Evolutionary conservation across 2,797 vertebrate species (phyloP).

Genomic region (Ispidina picta): DNA sequence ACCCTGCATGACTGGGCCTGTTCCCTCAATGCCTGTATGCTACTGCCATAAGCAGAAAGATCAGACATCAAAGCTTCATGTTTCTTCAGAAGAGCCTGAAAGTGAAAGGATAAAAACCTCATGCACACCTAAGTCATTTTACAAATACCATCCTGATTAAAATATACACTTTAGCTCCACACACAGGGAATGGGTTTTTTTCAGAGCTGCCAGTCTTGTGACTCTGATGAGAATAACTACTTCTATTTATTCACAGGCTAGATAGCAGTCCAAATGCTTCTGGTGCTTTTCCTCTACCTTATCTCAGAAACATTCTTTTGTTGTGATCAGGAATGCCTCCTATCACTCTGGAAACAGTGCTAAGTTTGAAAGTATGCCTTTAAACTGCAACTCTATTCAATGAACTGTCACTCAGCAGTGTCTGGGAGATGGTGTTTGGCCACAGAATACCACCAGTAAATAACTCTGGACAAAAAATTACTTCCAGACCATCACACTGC

Average conservation of each 20-base stretch:
- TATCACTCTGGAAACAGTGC: neutral
- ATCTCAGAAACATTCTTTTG: slow-evolving; percentile 12
- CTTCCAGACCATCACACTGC: slow-evolving; percentile 6
- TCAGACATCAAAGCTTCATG: slow-evolving; percentile 98
- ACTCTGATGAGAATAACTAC: neutral
- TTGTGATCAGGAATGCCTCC: neutral
- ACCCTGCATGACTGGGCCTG: slow-evolving; percentile 96
- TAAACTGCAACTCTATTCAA: neutral
- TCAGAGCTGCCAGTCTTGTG: neutral
- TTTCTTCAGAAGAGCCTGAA: slow-evolving; percentile 97
- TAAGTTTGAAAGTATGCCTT: neutral
- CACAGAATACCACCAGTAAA: neutral
- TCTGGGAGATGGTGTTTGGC: neutral
- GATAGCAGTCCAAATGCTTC: neutral
- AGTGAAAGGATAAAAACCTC: neutral
- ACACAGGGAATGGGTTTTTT: neutral
- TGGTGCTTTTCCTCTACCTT: neutral
- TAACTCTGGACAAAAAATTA: neutral
- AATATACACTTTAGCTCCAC: neutral
- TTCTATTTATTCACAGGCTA: slow-evolving; percentile 47
- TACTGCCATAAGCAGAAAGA: slow-evolving; percentile 95
- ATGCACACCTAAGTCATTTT: neutral
- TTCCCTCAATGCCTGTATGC: slow-evolving; percentile 91
- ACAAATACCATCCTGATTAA: neutral
- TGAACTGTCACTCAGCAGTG: neutral